A percentile compares a stretch with the other conserved stretches of the same genome.
These are phyloP conservation scores for Tricholaema leucomelas DNA, from an alignment of 2,113 vertebrate species.

Conservation along the genomic window DNA sequence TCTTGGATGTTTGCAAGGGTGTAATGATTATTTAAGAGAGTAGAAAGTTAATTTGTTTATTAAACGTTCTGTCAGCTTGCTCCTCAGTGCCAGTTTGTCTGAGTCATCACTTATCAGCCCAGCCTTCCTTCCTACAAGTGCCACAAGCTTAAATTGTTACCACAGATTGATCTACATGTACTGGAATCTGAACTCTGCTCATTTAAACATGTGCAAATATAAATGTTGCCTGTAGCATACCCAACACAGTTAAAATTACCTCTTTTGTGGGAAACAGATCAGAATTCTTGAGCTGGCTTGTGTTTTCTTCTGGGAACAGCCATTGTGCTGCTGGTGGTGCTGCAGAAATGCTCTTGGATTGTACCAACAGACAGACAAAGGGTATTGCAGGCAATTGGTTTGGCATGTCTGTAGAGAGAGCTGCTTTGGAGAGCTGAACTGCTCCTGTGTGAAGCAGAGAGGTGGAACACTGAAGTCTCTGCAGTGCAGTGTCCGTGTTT, in stretches of 20 bases:
- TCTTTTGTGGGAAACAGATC: not conserved
- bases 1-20: constrained; percentile 5
- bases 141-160: constrained; percentile 2
- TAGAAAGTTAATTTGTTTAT: constrained; percentile 55
- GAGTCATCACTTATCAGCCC: constrained; percentile 41
- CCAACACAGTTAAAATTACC: not conserved
- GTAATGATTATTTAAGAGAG: constrained; percentile 47
- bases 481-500: not conserved
- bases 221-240: not conserved
- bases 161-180: not conserved
- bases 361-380: not conserved
- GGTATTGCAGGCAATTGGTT: not conserved
- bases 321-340: not conserved
- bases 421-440: not conserved
- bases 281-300: not conserved
- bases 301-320: not conserved
- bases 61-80: constrained; percentile 38
- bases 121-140: constrained; percentile 2
- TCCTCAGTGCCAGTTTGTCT: constrained; percentile 40
- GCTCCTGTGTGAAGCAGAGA: not conserved
- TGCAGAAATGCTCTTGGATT: not conserved
- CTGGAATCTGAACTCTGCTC: not conserved
- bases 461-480: not conserved
- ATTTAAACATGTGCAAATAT: not conserved
- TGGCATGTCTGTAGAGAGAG: not conserved